Conservation (phyloP, 2,113 vertebrate species). For the Calidris pugnax region DNA sequence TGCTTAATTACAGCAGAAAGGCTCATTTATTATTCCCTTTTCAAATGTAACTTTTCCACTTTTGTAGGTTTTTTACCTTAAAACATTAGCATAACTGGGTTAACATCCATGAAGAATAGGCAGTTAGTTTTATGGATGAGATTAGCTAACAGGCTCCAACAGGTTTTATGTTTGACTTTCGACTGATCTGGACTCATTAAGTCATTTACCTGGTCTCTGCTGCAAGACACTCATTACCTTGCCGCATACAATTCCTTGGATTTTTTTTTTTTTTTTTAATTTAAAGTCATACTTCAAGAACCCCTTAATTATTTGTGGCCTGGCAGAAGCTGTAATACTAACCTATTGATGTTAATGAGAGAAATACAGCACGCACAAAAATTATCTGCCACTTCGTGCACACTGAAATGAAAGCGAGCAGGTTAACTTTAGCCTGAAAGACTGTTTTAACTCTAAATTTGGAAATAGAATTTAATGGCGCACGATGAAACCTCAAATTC, state of each 20-base stretch:
- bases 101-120: conserved; percentile 35
- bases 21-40: background rate
- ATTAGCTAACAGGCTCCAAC: conserved; percentile 1
- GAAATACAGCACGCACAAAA: background rate
- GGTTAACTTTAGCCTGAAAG: background rate
- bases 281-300: conserved; percentile 2
- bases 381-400: conserved; percentile 7
- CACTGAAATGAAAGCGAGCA: conserved; percentile 7
- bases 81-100: background rate
- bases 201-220: background rate
- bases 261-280: background rate
- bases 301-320: conserved; percentile 41
- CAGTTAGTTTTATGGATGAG: conserved; percentile 13
- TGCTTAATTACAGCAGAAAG: conserved; percentile 4
- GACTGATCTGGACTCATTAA: background rate
- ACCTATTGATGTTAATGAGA: conserved; percentile 39
- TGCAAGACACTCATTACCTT: background rate
- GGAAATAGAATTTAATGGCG: conserved; percentile 36
- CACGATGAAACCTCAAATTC: conserved; percentile 19
- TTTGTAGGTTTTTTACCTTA: background rate
- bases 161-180: conserved; percentile 25
- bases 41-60: background rate
- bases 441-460: conserved; percentile 13
- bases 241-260: background rate
- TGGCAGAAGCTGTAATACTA: conserved; percentile 32